A percentile compares a stretch with the other conserved stretches of the same genome.
Conservation (phyloP, 1,140 invertebrate species). For the Bombyx mandarina region DNA sequence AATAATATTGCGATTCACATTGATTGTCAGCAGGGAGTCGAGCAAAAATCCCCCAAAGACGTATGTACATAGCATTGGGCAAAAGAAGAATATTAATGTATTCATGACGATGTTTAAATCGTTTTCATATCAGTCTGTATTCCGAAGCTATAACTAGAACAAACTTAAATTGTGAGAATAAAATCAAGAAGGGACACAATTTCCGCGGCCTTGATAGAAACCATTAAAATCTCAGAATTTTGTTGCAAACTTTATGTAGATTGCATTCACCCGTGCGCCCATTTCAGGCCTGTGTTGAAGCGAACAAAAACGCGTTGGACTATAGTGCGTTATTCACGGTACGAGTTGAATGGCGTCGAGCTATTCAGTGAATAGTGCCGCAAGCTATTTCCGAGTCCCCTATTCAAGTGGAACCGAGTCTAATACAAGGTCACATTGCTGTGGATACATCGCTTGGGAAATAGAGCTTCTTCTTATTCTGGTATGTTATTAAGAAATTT, state of each 20-base stretch:
- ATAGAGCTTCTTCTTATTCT: neutral
- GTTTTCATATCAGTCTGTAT: too few species aligned
- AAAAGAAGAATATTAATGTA: too few species aligned
- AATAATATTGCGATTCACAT: too few species aligned
- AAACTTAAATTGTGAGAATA: neutral
- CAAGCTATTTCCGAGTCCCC: constrained; percentile 2
- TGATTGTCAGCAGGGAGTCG: too few species aligned
- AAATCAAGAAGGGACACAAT: neutral
- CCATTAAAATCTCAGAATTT: neutral
- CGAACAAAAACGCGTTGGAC: neutral
- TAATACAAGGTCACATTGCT: constrained; percentile 1
- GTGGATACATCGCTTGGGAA: neutral
- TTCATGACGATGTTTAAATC: too few species aligned
- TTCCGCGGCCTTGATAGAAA: neutral
- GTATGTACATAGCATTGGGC: too few species aligned
- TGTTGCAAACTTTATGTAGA: neutral
- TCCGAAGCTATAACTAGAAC: too few species aligned
- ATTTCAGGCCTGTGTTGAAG: neutral
- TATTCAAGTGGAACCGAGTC: neutral
- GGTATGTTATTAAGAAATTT: too few species aligned
- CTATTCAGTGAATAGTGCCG: constrained; percentile 3
- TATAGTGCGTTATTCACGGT: constrained; percentile 1
- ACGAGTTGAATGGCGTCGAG: constrained; percentile 1
- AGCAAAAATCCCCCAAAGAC: too few species aligned
- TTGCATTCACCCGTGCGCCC: too few species aligned